Evolutionary conservation across 2,888 invertebrate species (phyloP), one percentile per base, ranked within the genome.

Genomic region (Sarcophaga caerulescens): DNA sequence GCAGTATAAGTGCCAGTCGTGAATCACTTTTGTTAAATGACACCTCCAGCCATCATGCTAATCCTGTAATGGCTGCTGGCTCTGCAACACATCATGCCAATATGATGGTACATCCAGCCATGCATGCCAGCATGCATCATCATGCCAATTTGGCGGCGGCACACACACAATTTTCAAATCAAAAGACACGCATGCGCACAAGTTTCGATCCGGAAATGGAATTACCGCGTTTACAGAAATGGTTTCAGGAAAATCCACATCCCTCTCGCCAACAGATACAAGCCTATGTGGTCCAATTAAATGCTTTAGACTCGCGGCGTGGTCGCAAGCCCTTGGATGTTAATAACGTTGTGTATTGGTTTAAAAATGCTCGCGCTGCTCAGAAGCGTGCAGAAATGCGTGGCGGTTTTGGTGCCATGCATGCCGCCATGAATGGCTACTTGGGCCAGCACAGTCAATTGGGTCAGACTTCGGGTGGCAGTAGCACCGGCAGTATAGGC

Each of bases 161-260:
- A 4, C 96, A 96, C 75, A 96, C 96, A 89, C 91, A 91, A 76
- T 92, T 91, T 87, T 91, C 92, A 60, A 96, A 96, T 44, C 97
- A 97, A 92, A 98, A 98, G 93, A 98, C 98, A 4, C 95, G 99
- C 90, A 98, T 99, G 97, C 95, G 99, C 88, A 99, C 99, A 21
- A 98, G 98, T 91, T 99, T 99, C 91, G 99, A 99, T 93, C 98
- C 99, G 0, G 99, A 99, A 93, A 94, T 98, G 90, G 99, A 99
- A 93, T 94, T 99, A 87, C 99, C 99, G 0, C 97, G 98, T 91
- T 94, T 99, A 76, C 99, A 99, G 92, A 95, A 97, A 89, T 99
- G 99, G 99, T 99, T 99, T 94, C 95, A 96, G 63, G 98, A 98
- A 92, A 99, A 99, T 93, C 98, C 99, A 90, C 99, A 99, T 93